A percentile compares a stretch with the other conserved stretches of the same genome.
Conservation (phyloP, 2,888 invertebrate species). For the Sericinus montela region DNA sequence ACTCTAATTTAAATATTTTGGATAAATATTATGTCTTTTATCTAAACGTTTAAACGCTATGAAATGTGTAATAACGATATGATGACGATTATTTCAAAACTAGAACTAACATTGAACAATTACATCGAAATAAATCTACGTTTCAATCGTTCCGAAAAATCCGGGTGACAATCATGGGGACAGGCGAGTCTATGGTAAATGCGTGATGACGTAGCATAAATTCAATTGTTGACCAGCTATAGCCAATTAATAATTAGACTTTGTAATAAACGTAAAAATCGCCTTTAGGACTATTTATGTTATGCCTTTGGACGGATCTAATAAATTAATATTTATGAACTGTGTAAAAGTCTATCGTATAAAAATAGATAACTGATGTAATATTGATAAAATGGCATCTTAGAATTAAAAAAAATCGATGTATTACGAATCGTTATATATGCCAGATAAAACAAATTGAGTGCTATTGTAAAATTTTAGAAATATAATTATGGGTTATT, state of each 20-base stretch:
- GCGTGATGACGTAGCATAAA: neutral
- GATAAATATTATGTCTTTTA: conserved; percentile 60
- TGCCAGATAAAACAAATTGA: neutral
- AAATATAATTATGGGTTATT: neutral
- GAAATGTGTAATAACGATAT: conserved; percentile 73
- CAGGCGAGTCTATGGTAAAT: conserved; percentile 1
- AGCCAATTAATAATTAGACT: too few relatives aligned
- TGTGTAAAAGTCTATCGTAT: conserved; percentile 5
- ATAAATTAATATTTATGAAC: conserved; percentile 7
- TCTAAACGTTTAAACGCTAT: conserved; percentile 68
- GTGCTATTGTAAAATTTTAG: neutral
- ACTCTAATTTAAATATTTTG: conserved; percentile 49
- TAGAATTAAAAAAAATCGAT: neutral
- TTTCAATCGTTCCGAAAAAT: conserved; percentile 9
- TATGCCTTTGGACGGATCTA: conserved; percentile 18
- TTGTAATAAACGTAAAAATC: too few relatives aligned
- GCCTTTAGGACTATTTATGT: too few relatives aligned
- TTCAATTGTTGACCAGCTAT: too few relatives aligned
- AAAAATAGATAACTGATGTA: conserved; percentile 7
- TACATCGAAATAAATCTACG: conserved; percentile 25
- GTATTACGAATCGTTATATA: neutral
- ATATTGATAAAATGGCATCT: neutral
- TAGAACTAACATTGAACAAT: conserved; percentile 34
- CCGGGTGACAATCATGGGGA: conserved; percentile 14
- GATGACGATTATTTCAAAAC: conserved; percentile 58